These are phyloP conservation scores for Rhaphigaster nebulosa DNA, from an alignment of 2,888 invertebrate species.

Conservation along the genomic window DNA sequence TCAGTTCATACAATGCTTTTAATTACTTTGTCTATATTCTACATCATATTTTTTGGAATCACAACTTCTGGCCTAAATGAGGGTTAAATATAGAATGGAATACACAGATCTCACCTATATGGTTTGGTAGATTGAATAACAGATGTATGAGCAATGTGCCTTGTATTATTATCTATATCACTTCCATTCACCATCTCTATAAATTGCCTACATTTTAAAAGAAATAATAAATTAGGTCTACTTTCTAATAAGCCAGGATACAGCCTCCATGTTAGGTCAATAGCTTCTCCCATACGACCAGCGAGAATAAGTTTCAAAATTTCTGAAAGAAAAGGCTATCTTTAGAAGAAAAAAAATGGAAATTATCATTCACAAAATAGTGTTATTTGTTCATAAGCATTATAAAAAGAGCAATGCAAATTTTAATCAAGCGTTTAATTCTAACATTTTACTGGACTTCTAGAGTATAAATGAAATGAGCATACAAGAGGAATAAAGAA, in stretches of 20 bases:
- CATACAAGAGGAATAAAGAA: no score
- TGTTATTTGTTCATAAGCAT: neutral
- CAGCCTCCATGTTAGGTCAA: conserved; percentile 87
- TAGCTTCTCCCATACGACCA: conserved; percentile 96
- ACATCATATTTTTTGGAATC: neutral
- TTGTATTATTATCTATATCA: conserved; percentile 74
- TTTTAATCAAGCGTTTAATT: neutral
- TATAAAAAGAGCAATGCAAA: neutral
- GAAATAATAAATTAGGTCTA: conserved; percentile 92
- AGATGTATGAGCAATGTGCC: conserved; percentile 74
- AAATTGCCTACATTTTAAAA: conserved; percentile 97
- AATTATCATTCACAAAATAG: neutral
- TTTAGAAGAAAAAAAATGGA: neutral
- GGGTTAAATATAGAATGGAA: neutral
- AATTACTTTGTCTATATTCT: no score
- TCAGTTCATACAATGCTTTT: no score
- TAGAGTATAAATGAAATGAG: no score
- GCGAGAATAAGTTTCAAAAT: conserved; percentile 92
- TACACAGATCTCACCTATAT: conserved; percentile 65
- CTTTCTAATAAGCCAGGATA: conserved; percentile 95
- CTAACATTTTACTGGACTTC: no score
- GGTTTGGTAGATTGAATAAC: conserved; percentile 85
- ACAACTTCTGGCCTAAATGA: neutral
- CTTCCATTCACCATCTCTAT: conserved; percentile 98
- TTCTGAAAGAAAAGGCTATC: conserved; percentile 73